phyloP scores from a whole-genome alignment of 2,113 vertebrate species.

The Saguinus midas region DNA sequence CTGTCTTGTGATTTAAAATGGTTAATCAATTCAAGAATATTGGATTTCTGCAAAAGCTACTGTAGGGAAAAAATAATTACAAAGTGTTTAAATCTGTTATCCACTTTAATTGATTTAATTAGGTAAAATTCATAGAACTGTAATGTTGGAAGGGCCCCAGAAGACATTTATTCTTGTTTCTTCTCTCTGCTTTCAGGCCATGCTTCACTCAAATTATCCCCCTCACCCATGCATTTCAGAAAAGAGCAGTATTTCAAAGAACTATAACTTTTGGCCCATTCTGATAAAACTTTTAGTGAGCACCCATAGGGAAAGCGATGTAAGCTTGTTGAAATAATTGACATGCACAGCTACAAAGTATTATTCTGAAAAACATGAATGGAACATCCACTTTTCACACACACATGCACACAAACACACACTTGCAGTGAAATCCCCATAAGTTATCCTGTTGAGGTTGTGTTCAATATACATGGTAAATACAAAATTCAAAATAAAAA shows the following conservation, averaged over 20 bases:
- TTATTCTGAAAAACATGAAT: background rate
- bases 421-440: rapidly evolving
- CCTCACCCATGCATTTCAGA: background rate
- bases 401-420: background rate
- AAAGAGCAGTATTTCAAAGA: slow-evolving; percentile 22
- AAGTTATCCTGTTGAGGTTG: background rate
- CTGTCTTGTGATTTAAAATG: slow-evolving; percentile 37
- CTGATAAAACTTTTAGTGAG: background rate
- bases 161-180: slow-evolving; percentile 46
- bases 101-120: slow-evolving; percentile 74
- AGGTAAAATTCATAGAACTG: slow-evolving; percentile 62
- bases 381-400: background rate
- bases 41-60: slow-evolving; percentile 65
- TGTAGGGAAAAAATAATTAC: slow-evolving; percentile 65
- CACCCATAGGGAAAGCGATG: background rate
- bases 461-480: background rate
- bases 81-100: slow-evolving; percentile 65
- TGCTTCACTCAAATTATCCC: slow-evolving; percentile 1
- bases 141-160: slow-evolving; percentile 39
- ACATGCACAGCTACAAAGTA: background rate
- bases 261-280: background rate
- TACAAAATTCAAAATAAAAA: background rate
- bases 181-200: slow-evolving; percentile 33
- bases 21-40: slow-evolving; percentile 57
- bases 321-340: background rate